Base-by-base conservation (phyloP, 2,888 invertebrate genomes). In the Pyralis farinalis region DNA sequence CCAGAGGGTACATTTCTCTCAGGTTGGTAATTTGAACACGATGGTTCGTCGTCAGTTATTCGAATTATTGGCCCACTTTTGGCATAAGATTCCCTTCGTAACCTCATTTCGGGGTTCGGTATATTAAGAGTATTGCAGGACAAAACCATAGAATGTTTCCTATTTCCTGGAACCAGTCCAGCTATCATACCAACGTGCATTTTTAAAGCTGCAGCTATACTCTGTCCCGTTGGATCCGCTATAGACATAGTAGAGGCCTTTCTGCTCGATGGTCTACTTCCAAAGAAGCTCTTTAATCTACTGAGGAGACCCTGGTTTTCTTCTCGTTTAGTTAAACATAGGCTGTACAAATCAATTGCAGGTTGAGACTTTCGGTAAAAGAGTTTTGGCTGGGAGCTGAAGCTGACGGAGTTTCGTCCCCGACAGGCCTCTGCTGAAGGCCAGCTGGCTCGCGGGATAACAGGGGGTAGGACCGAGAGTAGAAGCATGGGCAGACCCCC, bases 361-460 rank as follows among this genome's bases (percentile, higher is more conserved):
- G 92, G 91, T 58, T 88, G 88, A 0, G 91, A 85, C 54, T 91
- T 82, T 12, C 84, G 71, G 53, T 90, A 91, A 64, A 91, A 91
- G 0, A 93, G 84, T 63, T 92, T 92, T 0, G 92, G 92, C 57
- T 93, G 92, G 0, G 92, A 93, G 58, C 92, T 92, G 60, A 93
- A 93, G 40, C 91, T 92, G 42, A 93, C 91, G 1, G 92, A 92
- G 51, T 91, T 90, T 10, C 92, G 70, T 0, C 91, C 90, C 43
- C 91, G 85, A 71, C 87, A 91, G 32, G 91, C 91, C 58, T 94
- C 93, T 0, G 94, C 92, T 7, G 94, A 94, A 0, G 94, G 94
- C 94, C 94, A 94, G 70, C 93, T 93, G 4, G 94, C 94, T 30
- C 94, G 88, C 0, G 94, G 94, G 39, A 94, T 94, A 37, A 94